Evolutionary conservation across 1,140 invertebrate genomes (phyloP).

Genomic region (Chionoecetes opilio): DNA sequence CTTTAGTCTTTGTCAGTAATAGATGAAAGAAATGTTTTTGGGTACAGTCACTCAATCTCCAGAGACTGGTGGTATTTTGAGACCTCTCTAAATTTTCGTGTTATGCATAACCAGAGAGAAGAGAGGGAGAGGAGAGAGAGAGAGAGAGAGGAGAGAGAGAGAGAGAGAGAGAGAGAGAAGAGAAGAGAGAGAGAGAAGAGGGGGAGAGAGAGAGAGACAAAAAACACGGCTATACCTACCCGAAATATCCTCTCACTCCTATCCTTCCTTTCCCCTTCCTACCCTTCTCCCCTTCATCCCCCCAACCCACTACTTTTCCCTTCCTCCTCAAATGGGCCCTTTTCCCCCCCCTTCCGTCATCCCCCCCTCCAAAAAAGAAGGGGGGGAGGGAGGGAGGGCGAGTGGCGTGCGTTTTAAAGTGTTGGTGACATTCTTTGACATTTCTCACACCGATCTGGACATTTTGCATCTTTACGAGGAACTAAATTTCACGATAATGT

Average conservation of each 20-base stretch:
- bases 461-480: neutral
- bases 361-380: neutral
- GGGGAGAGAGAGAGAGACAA: neutral
- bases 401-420: slow-evolving; percentile 3
- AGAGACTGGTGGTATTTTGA: neutral
- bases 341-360: neutral
- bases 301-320: neutral
- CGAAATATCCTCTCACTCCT: no score
- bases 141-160: neutral
- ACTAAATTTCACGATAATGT: slow-evolving; percentile 22
- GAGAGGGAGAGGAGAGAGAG: no score
- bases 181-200: slow-evolving; percentile 3
- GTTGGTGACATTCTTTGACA: slow-evolving; percentile 13
- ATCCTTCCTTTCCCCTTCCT: no score
- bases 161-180: neutral
- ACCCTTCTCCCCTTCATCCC: neutral
- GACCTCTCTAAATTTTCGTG: neutral
- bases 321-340: neutral
- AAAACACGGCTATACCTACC: no score
- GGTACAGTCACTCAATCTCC: neutral
- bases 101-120: no score
- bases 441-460: slow-evolving; percentile 12
- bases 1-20: neutral
- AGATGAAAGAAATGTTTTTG: no score
- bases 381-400: no score